Evolutionary conservation across 2,113 vertebrate species (phyloP), one percentile per base, ranked within the genome.

Genomic region (Catagonus wagneri): DNA sequence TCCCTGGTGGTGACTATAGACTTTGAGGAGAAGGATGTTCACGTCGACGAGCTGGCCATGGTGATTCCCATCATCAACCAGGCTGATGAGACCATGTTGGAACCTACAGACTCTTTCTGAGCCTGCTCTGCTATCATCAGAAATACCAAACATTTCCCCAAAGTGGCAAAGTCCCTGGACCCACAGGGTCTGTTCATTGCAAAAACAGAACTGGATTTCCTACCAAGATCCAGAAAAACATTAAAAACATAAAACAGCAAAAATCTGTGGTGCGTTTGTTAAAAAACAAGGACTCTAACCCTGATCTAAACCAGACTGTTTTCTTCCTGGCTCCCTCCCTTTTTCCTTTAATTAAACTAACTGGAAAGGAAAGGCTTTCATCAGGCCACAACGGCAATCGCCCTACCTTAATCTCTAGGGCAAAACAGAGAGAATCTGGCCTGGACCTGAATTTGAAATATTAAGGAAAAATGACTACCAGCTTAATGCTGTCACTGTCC

Each of bases 241-340:
- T 68, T 96, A 96, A 97, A 98, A 98, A 97, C 97, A 95, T 81
- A 89, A 92, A 98, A 94, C 96, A 98, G 97, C 95, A 94, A 84
- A 89, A 97, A 97, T 94, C 97, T 97, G 34, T 96, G 87, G 94
- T 84, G 97, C 27, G 36, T 87, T 96, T 93, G 90, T 90, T 90
- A 97, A 97, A 98, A 98, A 92, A 71, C 44, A 2, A 97, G 98
- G 96, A 89, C 97, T 98, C 94, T 96, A 95, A 93, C 91, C 61
- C 96, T 98, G 98, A 98, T 99, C 94, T 97, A 98, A 98, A 98
- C 97, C 98, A 99, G 98, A 98, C 98, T 96, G 95, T 90, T 98
- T 96, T 92, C 83, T 69, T 96, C 89, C 79, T 95, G 95, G 19
- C 83, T 93, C 54, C 56, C 58, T 91, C 76, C 83, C 60, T 52